Evolutionary conservation across 92 coral and sea anemone genomes (phyloP), one percentile per base, ranked within the genome.

Genomic region (Plumapathes pennacea): DNA sequence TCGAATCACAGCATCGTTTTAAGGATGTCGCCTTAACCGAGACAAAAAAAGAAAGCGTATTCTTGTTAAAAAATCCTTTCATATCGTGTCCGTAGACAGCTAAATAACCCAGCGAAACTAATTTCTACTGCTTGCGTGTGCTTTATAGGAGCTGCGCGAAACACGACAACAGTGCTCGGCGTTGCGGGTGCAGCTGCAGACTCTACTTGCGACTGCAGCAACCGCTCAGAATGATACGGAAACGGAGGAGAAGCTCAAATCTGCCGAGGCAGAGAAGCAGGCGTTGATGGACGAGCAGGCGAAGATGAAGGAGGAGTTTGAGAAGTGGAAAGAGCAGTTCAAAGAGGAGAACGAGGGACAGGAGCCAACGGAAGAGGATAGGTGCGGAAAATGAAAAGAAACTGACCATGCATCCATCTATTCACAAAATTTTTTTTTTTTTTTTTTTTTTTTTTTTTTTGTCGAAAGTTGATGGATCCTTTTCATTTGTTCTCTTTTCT

Each of bases 251-350:
- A 83, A 88, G 51, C 66, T 92, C 22, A 76, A 80, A 50, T 80
- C 88, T 29, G 98, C 98, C 4, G 96, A 88, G 57, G 81, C 68
- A 19, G 96, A 88, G 72, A 92, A 77, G 60, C 82, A 85, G 46
- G 83, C 85, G 38, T 74, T 92, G 20, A 32, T 89, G 20, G 98
- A 76, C 23, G 85, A 92, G 39, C 96, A 88, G 32, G 71, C 71
- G 32, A 92, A 58, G 46, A 80, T 88, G 92, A 88, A 74, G 57
- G 80, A 72, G 43, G 98, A 92, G 38, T 76, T 92, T 86, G 96
- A 88, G 30, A 85, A 77, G 51, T 81, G 83, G 90, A 84, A 92
- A 46, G 96, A 88, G n/a, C 80, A 80, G 71, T 92, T 60, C 55
- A 68, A 83, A 34, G 78, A 69, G 17, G 96, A 91, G 25, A 89